Evolutionary conservation across 2,888 invertebrate genomes (phyloP).

Genomic region (Yponomeuta evonymella): DNA sequence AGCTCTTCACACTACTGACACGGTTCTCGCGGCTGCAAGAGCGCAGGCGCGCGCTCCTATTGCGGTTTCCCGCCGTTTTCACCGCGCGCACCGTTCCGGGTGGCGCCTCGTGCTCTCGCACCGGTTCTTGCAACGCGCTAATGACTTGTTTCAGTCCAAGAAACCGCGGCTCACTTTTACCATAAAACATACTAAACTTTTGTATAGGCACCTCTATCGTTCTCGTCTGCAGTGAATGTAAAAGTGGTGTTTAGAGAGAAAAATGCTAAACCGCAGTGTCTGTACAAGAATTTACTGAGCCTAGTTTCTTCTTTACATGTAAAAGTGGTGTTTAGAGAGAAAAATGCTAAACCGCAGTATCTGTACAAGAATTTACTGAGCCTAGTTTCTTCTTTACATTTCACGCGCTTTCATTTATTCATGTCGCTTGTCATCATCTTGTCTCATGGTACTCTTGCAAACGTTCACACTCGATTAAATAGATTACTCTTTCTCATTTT

Average conservation of each 20-base stretch:
- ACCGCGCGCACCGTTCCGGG: slow-evolving; percentile 70
- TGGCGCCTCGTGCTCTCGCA: slow-evolving; percentile 60
- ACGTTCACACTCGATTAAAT: slow-evolving; percentile 4
- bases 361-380: neutral
- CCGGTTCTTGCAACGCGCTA: slow-evolving; percentile 49
- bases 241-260: neutral
- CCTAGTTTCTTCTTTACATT: neutral
- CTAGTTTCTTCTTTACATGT: neutral
- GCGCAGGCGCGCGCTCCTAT: slow-evolving; percentile 43
- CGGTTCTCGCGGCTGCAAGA: slow-evolving; percentile 61
- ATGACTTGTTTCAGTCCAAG: slow-evolving; percentile 51
- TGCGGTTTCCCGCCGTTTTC: slow-evolving; percentile 75
- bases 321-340: neutral
- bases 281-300: neutral
- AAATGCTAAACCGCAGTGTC: neutral
- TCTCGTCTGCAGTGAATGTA: neutral
- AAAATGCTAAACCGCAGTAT: neutral
- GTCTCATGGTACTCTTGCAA: neutral
- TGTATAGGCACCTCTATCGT: slow-evolving; percentile 1
- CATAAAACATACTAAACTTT: slow-evolving; percentile 21
- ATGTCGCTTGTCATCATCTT: neutral
- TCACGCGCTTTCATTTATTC: slow-evolving; percentile 3
- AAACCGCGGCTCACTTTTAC: slow-evolving; percentile 40
- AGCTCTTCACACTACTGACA: slow-evolving; percentile 75
- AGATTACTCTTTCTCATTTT: neutral